phyloP scores from a whole-genome alignment of 2,113 vertebrate genomes.

The Gorsachius goisagi region DNA sequence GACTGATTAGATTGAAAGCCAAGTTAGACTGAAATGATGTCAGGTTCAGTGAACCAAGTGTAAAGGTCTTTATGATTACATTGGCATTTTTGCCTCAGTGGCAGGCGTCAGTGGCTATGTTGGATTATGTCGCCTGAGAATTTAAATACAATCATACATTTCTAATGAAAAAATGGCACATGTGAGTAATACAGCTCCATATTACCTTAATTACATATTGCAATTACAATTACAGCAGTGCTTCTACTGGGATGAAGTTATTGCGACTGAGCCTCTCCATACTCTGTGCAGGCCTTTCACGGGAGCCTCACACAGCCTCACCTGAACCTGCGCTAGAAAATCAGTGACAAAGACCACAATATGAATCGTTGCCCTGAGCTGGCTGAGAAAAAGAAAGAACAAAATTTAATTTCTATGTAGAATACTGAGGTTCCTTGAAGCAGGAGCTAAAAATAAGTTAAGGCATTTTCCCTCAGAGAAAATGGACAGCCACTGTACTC shows the following conservation, averaged over 20 bases:
- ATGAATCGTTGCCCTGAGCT: neutral
- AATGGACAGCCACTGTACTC: neutral
- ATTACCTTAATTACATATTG: slow-evolving; percentile 20
- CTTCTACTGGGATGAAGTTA: neutral
- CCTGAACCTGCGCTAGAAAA: neutral
- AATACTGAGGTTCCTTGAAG: neutral
- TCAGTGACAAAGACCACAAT: neutral
- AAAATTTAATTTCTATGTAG: neutral
- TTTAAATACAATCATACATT: slow-evolving; percentile 1
- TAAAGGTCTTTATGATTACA: neutral
- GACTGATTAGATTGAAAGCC: neutral
- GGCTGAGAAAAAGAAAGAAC: neutral
- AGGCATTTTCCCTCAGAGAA: neutral
- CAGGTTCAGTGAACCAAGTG: neutral
- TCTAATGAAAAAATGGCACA: neutral
- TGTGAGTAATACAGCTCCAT: neutral
- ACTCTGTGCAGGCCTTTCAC: neutral
- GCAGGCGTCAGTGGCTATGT: neutral
- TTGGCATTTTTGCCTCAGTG: neutral
- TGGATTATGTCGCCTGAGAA: slow-evolving; percentile 3
- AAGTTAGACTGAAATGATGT: neutral
- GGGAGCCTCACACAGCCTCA: neutral
- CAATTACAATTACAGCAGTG: neutral
- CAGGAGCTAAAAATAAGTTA: neutral
- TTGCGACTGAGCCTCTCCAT: neutral